phyloP scores from a whole-genome alignment of 2,113 vertebrate species.

The Oceanodroma tethys region DNA sequence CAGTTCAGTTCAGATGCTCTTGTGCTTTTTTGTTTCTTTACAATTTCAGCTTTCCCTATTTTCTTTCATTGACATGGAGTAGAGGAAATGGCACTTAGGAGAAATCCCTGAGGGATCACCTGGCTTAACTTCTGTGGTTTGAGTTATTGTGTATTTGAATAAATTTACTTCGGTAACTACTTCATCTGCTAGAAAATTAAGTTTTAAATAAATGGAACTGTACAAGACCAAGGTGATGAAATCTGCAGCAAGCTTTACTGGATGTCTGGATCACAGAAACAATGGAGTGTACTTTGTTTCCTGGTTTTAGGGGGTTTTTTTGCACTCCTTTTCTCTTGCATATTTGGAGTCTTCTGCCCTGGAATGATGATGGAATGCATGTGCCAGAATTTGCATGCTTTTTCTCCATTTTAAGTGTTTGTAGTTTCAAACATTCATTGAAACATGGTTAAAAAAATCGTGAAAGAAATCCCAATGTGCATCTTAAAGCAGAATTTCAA shows the following conservation, averaged over 20 bases:
- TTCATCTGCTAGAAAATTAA: background rate
- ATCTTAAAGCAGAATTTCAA: background rate
- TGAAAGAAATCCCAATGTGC: background rate
- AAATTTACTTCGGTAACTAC: background rate
- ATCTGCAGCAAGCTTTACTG: background rate
- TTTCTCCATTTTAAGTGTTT: background rate
- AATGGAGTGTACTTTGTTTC: background rate
- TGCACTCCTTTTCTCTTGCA: background rate
- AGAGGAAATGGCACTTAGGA: background rate
- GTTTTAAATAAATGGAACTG: background rate
- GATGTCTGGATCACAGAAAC: background rate
- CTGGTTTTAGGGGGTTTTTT: fast-evolving
- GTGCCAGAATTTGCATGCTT: background rate
- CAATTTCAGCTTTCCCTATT: background rate
- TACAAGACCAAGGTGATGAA: background rate
- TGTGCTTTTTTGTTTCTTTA: background rate
- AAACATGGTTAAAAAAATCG: background rate
- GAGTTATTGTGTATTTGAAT: background rate
- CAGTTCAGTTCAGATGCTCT: background rate
- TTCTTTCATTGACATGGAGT: background rate
- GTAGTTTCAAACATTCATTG: background rate
- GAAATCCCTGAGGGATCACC: background rate
- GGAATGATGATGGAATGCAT: background rate
- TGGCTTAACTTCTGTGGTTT: background rate
- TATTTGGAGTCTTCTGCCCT: background rate